Conservation (phyloP, 2,797 vertebrate genomes). For the Phalanger gymnotis region DNA sequence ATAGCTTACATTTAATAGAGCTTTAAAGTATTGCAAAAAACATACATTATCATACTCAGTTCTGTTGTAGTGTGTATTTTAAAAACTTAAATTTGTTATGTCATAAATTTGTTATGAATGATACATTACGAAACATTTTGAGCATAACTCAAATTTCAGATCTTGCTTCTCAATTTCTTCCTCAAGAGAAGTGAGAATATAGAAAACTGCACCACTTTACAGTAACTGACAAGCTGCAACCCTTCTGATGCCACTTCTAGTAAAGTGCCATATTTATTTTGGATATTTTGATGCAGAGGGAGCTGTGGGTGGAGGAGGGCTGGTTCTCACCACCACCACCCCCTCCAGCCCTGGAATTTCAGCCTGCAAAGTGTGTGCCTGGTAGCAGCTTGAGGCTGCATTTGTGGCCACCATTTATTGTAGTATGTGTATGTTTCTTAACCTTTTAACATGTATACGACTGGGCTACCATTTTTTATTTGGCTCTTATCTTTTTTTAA, state of each 20-base stretch:
- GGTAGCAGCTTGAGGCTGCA: background rate
- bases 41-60: background rate
- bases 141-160: background rate
- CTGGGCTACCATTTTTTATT: background rate
- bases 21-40: background rate
- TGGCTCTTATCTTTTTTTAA: background rate
- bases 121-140: background rate
- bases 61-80: background rate
- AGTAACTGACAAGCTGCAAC: background rate
- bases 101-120: background rate
- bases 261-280: background rate
- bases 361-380: background rate
- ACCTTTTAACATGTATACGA: background rate
- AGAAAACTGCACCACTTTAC: background rate
- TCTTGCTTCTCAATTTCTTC: background rate
- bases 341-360: background rate
- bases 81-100: background rate
- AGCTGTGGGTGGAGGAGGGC: background rate
- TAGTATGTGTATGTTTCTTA: background rate
- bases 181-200: background rate
- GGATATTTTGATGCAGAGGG: background rate
- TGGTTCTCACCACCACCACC: background rate
- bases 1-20: background rate
- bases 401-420: background rate
- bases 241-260: background rate